Conservation (phyloP, 1,140 invertebrate species). For the Homarus americanus region DNA sequence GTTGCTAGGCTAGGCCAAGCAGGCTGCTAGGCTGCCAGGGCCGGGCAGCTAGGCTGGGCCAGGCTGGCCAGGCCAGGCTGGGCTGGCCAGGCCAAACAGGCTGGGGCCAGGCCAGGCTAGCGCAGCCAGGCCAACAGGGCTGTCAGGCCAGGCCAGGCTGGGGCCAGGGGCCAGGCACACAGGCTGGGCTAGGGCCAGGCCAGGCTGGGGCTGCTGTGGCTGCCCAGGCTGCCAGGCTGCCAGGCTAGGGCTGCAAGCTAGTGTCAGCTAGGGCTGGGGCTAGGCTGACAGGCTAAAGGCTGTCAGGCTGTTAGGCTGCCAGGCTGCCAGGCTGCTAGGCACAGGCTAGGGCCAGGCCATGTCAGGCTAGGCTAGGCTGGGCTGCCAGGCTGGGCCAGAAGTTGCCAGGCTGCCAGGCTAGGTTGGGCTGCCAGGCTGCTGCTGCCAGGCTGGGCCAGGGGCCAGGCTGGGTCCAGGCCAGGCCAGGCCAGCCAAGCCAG, state of each 20-base stretch:
- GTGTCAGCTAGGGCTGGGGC: neutral
- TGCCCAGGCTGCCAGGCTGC: neutral
- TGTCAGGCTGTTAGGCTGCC: neutral
- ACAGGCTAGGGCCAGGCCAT: neutral
- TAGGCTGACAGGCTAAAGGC: too few relatives aligned
- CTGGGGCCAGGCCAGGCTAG: slow-evolving; percentile 4
- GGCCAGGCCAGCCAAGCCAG: slow-evolving; percentile 61
- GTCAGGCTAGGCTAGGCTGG: neutral
- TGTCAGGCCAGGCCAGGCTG: slow-evolving; percentile 19
- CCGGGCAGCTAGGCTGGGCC: neutral
- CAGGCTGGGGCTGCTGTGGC: neutral
- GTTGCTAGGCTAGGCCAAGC: slow-evolving; percentile 42
- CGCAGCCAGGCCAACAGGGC: neutral
- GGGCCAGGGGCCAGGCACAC: slow-evolving; percentile 39
- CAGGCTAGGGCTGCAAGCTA: neutral
- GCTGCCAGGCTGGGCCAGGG: slow-evolving; percentile 64
- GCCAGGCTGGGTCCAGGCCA: slow-evolving; percentile 8
- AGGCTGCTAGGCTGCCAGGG: too few relatives aligned
- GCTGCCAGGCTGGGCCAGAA: neutral
- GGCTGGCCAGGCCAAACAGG: neutral
- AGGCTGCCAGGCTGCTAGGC: neutral
- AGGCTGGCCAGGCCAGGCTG: neutral
- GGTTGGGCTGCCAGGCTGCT: neutral
- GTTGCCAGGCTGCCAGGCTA: neutral
- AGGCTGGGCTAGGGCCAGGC: neutral